A percentile compares a stretch with the other conserved stretches of the same genome.
phyloP scores from a whole-genome alignment of 2,888 invertebrate genomes.

The Cheilosia pagana region DNA sequence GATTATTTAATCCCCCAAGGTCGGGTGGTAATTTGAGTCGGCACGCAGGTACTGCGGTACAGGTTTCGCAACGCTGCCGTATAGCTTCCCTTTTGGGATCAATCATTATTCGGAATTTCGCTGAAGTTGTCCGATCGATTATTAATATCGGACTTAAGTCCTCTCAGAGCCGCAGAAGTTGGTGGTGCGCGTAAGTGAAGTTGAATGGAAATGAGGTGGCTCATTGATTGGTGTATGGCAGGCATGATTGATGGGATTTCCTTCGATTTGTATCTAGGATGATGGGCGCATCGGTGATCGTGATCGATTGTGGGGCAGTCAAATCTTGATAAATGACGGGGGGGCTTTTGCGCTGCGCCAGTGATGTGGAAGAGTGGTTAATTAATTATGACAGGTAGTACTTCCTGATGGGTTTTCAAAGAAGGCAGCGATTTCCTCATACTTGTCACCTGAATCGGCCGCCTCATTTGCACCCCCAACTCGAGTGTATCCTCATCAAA shows the following conservation, averaged over 20 bases:
- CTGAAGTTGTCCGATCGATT: conserved; percentile 73
- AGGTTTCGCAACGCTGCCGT: conserved; percentile 44
- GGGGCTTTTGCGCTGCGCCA: background rate
- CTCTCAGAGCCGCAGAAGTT: conserved; percentile 44
- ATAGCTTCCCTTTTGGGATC: conserved; percentile 63
- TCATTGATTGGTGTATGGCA: conserved; percentile 56
- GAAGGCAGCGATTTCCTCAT: no score
- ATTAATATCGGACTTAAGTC: conserved; percentile 46
- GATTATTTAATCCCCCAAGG: conserved; percentile 62
- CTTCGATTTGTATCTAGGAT: conserved; percentile 70
- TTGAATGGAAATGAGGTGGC: conserved; percentile 65
- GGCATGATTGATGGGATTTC: conserved; percentile 70
- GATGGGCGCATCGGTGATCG: conserved; percentile 30
- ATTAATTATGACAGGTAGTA: conserved; percentile 55
- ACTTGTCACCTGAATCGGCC: no score
- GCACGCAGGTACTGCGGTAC: background rate
- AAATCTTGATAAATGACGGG: conserved; percentile 37
- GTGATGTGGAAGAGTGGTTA: conserved; percentile 43
- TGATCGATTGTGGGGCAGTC: conserved; percentile 46
- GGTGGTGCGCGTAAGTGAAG: conserved; percentile 70
- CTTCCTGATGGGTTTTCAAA: no score
- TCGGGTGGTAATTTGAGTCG: conserved; percentile 57
- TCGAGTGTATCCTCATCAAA: conserved; percentile 6
- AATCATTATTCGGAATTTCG: conserved; percentile 70
- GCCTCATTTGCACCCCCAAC: no score